Base-by-base conservation (phyloP, 2,888 invertebrate species). In the Julus scanicus region DNA sequence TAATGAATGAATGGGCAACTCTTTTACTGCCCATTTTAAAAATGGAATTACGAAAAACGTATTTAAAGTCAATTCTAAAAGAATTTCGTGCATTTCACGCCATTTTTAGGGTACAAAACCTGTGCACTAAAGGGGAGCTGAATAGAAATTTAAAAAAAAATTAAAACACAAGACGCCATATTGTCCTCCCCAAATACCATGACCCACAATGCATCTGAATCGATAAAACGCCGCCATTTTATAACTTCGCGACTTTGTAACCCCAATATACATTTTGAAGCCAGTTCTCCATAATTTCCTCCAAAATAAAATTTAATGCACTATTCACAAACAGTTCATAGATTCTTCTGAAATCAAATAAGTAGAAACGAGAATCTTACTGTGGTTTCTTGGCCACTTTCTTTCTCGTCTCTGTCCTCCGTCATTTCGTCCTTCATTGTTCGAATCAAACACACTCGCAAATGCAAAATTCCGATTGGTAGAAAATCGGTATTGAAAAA, bases 371-470 rank as follows among this genome's bases (percentile, higher is more conserved):
- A 63, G 13, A 86, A 48, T 49, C 80, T 84, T 89, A 89, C 89
- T 40, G 88, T 88, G 40, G 88, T 86, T 88, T 89, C 89, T 88
- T 89, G 87, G 86, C 89, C 87, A 87, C 88, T 87, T 88, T 89
- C 89, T 83, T 86, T 89, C 48, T 88, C 88, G 71, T 89, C 88
- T 88, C 87, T 89, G 49, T 89, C 89, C 85, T 89, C 89, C 71
- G 89, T 89, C 89, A 89, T 89, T 88, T 88, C 88, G 71, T 71
- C 84, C 86, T 84, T 88, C 84, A 88, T 86, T 39, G 86, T 80
- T 87, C 39, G 20, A 80, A 29, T 71, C 39, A 15, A 84, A 48
- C 40, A n/a, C 80, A 87, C 29, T 86, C 20, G 57, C 63, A 86
- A 63, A 80, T 87, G 29, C 80, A 11, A 53, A 40, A 57, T 29